Evolutionary conservation across 2,113 vertebrate species (phyloP), one percentile per base, ranked within the genome.

Genomic region (Notothenia coriiceps): DNA sequence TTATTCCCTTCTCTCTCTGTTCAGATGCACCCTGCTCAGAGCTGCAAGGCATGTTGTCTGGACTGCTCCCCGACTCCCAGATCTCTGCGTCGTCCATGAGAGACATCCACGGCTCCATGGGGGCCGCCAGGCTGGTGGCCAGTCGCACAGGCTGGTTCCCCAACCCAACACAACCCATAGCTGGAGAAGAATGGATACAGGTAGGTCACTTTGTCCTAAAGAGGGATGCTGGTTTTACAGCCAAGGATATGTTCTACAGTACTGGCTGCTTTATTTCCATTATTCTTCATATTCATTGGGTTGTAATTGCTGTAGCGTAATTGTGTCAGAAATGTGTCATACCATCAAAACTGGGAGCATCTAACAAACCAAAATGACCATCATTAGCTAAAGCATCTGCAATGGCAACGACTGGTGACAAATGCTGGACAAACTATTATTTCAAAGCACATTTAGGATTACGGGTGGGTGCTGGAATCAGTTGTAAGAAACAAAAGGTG

Each of bases 91-190:
- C 98, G 44, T 99, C 98, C 65, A 96, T 96, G 86, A 94, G 97
- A 68, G 97, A 98, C 86, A 97, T 98, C 52, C 97, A 98, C 63
- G 98, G 98, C 94, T 96, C 95, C 68, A 96, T 97, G 86, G 97
- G 97, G 2, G 93, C 96, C 0, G 97, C 98, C 40, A 96, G 98
- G 47, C 94, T 99, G 78, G 96, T 99, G 86, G 98, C 97, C 94
- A 98, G 98, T 90, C 95, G 97, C 40, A 98, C 97, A 0, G 98
- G 98, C 22, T 99, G 98, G 98, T 99, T 98, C 86, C 97, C 98
- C 0, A 96, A 94, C 22, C 86, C 96, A 6, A 95, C 97, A 0
- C 96, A 98, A 72, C 96, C 97, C 4, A 95, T 97, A 78, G 96
- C 96, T 0, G 97, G 97, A 3, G 97, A 98, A 63, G 98, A 99